Evolutionary conservation across 2,113 vertebrate genomes (phyloP), one percentile per base, ranked within the genome.

Genomic region (Saguinus midas): DNA sequence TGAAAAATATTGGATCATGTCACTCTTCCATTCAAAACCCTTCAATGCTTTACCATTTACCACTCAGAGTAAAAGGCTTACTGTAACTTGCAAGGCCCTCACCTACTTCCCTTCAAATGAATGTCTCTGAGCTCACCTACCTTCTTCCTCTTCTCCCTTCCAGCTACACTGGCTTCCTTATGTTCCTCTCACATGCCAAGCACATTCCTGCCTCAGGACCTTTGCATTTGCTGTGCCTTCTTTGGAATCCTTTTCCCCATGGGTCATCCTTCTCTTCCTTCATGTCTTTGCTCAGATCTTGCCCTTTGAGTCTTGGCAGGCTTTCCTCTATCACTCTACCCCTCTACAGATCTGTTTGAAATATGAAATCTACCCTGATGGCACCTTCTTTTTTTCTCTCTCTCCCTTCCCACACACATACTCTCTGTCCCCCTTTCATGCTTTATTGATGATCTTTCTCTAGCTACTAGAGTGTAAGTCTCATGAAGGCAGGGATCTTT

Each of bases 201-300:
- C 10, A 85, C 70, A 23, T 40, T 84, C 50, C 85, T 93, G 57
- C 78, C 93, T 48, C 66, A 35, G 82, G 58, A 89, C 82, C 40
- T 91, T 82, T 58, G 50, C 48, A 50, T 45, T 35, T 64, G 25
- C 76, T 93, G 0, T 85, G 68, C 32, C 64, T 82, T 58, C 40
- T 82, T 64, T 88, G 57, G 55, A 61, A 55, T 32, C 13, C 16
- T 29, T 29, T 86, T 43, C 1, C 25, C 3, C 55, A 3, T 14
- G 21, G 6, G 4, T 72, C 40, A 1, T 70, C 17, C 40, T 79
- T 76, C 12, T 94, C 23, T 85, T 76, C 40, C 61, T 83, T 96
- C 20, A 72, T 40, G 37, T 43, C n/a, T 81, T 88, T 40, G 66
- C 45, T 88, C 58, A 29, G 14, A 6, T 89, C 14, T 76, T 91